Percentiles rank a stretch among this genome's conserved stretches.
These are phyloP conservation scores for Octonoba sinensis DNA, from an alignment of 2,888 invertebrate genomes.

Conservation along the genomic window DNA sequence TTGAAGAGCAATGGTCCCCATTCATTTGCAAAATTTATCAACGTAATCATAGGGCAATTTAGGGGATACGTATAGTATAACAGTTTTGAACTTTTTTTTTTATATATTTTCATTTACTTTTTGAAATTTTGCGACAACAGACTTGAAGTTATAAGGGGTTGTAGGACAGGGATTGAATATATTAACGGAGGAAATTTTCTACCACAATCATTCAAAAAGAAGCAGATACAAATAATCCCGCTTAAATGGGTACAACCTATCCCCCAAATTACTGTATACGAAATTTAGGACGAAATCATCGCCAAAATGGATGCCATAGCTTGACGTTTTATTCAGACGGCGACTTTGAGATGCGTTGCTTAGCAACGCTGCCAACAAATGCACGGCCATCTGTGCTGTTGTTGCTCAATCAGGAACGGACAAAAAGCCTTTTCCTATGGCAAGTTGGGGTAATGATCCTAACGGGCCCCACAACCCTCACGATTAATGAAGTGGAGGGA, in stretches of 20 bases:
- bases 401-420: constrained; percentile 48
- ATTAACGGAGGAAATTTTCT: too few species aligned
- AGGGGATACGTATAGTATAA: too few species aligned
- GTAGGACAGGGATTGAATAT: too few species aligned
- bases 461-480: constrained; percentile 42
- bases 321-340: background rate
- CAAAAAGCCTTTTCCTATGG: constrained; percentile 24
- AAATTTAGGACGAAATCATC: background rate
- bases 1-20: too few species aligned
- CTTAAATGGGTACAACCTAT: background rate
- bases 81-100: too few species aligned
- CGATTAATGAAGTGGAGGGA: constrained; percentile 56
- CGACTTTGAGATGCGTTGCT: constrained; percentile 43
- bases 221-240: background rate
- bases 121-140: too few species aligned
- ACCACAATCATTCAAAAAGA: background rate
- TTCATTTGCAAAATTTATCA: too few species aligned
- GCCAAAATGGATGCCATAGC: background rate
- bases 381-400: constrained; percentile 52
- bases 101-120: too few species aligned
- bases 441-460: constrained; percentile 15
- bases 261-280: too few species aligned
- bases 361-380: constrained; percentile 58
- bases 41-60: too few species aligned
- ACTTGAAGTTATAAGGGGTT: too few species aligned